These are phyloP conservation scores for Drosophila longiperda DNA, from an alignment of 2,888 invertebrate genomes.

Conservation along the genomic window DNA sequence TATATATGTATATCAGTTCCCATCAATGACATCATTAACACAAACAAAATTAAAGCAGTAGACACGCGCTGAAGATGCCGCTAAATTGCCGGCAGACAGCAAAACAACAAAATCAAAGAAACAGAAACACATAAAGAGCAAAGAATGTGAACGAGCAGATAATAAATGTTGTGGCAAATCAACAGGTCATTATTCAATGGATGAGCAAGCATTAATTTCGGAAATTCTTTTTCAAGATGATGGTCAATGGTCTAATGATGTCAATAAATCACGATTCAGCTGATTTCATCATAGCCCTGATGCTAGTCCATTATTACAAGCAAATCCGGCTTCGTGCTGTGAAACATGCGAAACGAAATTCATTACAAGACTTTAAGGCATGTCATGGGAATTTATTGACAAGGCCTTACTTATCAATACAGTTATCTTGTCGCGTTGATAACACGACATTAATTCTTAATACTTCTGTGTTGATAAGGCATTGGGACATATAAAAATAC, in stretches of 20 bases:
- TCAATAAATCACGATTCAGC: constrained; percentile 57
- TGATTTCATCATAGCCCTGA: constrained; percentile 21
- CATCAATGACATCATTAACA: constrained; percentile 68
- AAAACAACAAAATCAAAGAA: constrained; percentile 13
- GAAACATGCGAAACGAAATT: neutral
- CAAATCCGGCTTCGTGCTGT: constrained; percentile 40
- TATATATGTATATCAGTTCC: constrained; percentile 18
- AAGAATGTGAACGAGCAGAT: constrained; percentile 11
- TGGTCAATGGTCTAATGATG: constrained; percentile 52
- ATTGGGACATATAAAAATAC: neutral
- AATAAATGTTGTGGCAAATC: constrained; percentile 28
- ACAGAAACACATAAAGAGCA: constrained; percentile 7
- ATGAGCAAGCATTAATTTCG: constrained; percentile 21
- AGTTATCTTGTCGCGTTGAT: constrained; percentile 39
- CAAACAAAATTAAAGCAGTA: constrained; percentile 44
- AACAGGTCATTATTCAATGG: constrained; percentile 25
- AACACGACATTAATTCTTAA: constrained; percentile 22
- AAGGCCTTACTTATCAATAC: constrained; percentile 6
- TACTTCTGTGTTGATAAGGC: constrained; percentile 21
- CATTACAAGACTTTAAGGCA: constrained; percentile 42
- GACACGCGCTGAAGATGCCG: constrained; percentile 56
- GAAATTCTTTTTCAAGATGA: constrained; percentile 27
- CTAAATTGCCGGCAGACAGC: constrained; percentile 49
- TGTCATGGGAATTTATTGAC: constrained; percentile 29
- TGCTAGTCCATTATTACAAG: neutral